A percentile compares a stretch with the other conserved stretches of the same genome.
phyloP scores from a whole-genome alignment of 1,140 invertebrate species.

The Drosophila nikananu region DNA sequence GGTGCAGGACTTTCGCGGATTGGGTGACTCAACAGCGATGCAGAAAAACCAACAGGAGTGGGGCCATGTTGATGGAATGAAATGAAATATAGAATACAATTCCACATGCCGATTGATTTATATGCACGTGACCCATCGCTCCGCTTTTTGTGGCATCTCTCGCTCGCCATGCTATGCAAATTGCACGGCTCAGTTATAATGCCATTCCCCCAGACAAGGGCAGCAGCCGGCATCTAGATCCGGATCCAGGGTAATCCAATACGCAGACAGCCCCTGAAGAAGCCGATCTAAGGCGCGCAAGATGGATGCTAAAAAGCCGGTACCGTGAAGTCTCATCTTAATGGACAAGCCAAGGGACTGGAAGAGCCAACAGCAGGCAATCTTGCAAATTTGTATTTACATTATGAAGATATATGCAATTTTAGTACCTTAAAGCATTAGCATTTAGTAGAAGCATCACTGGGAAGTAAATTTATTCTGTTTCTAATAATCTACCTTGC shows the following conservation, averaged over 20 bases:
- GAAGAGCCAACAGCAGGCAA: neutral
- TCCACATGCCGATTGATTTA: slow-evolving; percentile 52
- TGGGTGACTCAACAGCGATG: slow-evolving; percentile 40
- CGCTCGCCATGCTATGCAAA: slow-evolving; percentile 47
- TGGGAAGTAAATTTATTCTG: neutral
- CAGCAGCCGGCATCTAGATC: slow-evolving; percentile 20
- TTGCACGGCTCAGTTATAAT: slow-evolving; percentile 75
- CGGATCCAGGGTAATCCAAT: slow-evolving; percentile 55
- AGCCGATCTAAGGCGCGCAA: slow-evolving; percentile 24
- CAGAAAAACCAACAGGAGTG: slow-evolving; percentile 38
- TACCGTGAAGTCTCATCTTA: slow-evolving; percentile 12
- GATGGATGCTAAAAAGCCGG: slow-evolving; percentile 20
- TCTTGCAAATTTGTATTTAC: neutral
- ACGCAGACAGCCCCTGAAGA: slow-evolving; percentile 42
- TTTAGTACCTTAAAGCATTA: neutral
- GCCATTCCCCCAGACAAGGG: slow-evolving; percentile 48
- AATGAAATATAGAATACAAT: slow-evolving; percentile 55
- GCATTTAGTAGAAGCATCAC: neutral
- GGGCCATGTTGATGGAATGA: slow-evolving; percentile 41
- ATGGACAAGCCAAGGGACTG: neutral
- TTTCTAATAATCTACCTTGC: neutral
- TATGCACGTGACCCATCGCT: slow-evolving; percentile 40
- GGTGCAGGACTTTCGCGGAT: slow-evolving; percentile 49
- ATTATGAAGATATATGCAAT: neutral
- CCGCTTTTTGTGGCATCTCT: slow-evolving; percentile 7